These are phyloP conservation scores for Therioaphis trifolii DNA, from an alignment of 2,888 invertebrate species.

Conservation along the genomic window DNA sequence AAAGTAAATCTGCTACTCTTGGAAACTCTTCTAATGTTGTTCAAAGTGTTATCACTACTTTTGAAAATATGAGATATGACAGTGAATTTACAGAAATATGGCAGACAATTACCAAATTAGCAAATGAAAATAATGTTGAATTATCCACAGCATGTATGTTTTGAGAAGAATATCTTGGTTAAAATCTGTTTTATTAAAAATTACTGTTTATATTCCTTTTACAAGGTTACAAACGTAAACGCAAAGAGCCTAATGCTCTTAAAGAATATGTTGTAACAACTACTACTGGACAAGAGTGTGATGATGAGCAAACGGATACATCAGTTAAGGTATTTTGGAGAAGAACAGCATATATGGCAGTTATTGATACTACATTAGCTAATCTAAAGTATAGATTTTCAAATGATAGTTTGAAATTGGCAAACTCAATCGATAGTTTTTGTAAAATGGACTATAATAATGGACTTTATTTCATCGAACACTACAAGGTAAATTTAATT, in stretches of 20 bases:
- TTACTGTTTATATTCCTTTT: not conserved
- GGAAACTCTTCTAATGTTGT: not conserved
- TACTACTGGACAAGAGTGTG: conserved; percentile 20
- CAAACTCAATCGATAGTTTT: conserved; percentile 31
- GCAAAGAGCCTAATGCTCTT: not conserved
- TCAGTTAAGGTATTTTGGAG: conserved; percentile 13
- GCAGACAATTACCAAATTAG: too few relatives aligned
- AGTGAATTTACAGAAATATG: too few relatives aligned
- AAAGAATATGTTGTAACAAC: conserved; percentile 16
- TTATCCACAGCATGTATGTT: not conserved
- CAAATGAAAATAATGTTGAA: conserved; percentile 11
- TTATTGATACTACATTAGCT: conserved; percentile 23
- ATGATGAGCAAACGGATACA: not conserved
- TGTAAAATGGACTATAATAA: too few relatives aligned
- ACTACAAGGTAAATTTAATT: too few relatives aligned
- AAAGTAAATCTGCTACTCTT: not conserved
- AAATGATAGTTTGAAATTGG: conserved; percentile 29
- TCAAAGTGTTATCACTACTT: conserved; percentile 8
- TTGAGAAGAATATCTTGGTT: not conserved
- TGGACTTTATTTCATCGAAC: too few relatives aligned
- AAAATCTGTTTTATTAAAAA: conserved; percentile 4
- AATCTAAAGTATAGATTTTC: conserved; percentile 32
- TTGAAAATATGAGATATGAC: not conserved
- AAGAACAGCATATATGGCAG: not conserved
- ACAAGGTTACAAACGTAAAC: conserved; percentile 4